These are phyloP conservation scores for Silurus lanzhouensis DNA, from an alignment of 2,797 vertebrate genomes.

Conservation along the genomic window DNA sequence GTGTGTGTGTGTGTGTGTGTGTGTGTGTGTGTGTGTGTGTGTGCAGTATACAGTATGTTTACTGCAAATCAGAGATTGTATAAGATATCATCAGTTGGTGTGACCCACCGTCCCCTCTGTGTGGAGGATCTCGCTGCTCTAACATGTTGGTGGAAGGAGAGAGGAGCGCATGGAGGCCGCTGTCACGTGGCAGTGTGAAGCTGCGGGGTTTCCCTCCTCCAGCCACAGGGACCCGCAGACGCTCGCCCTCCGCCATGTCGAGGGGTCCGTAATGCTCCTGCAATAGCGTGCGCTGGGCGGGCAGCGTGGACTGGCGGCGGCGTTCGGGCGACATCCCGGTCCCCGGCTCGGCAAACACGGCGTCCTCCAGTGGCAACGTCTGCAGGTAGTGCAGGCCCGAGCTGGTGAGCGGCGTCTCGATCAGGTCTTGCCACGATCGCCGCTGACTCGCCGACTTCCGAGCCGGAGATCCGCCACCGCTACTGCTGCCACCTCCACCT, in stretches of 20 bases:
- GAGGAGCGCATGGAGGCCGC: conserved; percentile 89
- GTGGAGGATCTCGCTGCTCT: conserved; percentile 77
- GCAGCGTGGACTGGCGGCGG: conserved; percentile 84
- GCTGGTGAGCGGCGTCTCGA: conserved; percentile 94
- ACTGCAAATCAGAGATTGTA: no score
- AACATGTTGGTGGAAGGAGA: conserved; percentile 77
- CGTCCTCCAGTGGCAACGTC: conserved; percentile 94
- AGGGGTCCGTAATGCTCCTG: conserved; percentile 86
- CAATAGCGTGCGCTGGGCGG: conserved; percentile 83
- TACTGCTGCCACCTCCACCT: conserved; percentile 78
- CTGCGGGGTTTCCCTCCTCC: conserved; percentile 89
- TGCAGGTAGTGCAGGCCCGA: conserved; percentile 96
- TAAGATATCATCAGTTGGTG: no score
- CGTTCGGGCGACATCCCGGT: conserved; percentile 82
- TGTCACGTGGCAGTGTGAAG: conserved; percentile 94
- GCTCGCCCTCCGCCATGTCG: conserved; percentile 80
- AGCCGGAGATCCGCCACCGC: conserved; percentile 85
- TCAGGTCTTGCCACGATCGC: conserved; percentile 98
- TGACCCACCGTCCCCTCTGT: conserved; percentile 73
- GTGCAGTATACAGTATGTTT: no score
- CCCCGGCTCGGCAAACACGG: conserved; percentile 86
- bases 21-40: no score
- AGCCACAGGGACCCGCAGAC: conserved; percentile 71
- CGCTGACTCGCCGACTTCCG: conserved; percentile 93
- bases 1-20: no score